phyloP scores from a whole-genome alignment of 2,113 vertebrate genomes.

The Oreochromis niloticus region DNA sequence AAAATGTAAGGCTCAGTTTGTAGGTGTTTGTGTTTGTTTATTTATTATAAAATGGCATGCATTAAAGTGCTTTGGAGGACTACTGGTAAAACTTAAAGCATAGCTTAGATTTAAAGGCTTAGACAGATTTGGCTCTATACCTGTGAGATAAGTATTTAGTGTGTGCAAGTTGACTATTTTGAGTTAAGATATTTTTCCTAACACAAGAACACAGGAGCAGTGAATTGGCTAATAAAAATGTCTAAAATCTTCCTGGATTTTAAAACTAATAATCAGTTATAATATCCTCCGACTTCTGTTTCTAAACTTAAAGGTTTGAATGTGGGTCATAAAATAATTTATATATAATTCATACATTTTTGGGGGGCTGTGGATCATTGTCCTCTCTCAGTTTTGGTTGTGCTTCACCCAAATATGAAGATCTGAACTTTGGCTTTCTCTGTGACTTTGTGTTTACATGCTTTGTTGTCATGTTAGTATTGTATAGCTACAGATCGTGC shows the following conservation, averaged over 20 bases:
- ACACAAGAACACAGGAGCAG: not conserved
- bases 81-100: not conserved
- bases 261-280: not conserved
- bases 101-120: not conserved
- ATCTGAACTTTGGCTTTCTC: not conserved
- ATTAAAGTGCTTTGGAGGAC: not conserved
- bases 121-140: not conserved
- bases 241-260: not conserved
- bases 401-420: not conserved
- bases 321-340: not conserved
- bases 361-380: accelerated
- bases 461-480: not conserved
- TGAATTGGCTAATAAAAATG: not conserved
- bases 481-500: not conserved
- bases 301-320: not conserved
- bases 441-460: not conserved
- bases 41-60: not conserved
- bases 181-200: not conserved
- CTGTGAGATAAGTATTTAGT: not conserved
- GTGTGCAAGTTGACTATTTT: not conserved
- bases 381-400: not conserved
- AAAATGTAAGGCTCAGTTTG: not conserved
- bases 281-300: not conserved
- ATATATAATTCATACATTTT: not conserved
- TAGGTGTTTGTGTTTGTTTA: not conserved